Evolutionary conservation across 2,797 vertebrate species (phyloP), one percentile per base, ranked within the genome.

Genomic region (Lepus oiostolus): DNA sequence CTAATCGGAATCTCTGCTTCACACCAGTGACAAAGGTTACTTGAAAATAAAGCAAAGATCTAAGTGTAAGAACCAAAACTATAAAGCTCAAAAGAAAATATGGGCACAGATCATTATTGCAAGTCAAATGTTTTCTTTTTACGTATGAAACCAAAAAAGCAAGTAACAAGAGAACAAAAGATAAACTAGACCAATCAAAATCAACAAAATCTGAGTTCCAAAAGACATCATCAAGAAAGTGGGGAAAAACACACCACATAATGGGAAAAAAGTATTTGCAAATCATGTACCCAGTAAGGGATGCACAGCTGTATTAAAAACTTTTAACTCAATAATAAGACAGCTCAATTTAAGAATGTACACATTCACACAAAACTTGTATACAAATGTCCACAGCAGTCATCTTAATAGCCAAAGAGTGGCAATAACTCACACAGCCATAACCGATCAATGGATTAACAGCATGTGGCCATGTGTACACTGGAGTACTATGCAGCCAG

Each of bases 291-390:
- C 63, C 72, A 21, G 52, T 30, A 60, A 58, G 47, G 38, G 22
- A 52, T 4, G 62, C 10, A 28, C 42, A 12, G 12, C 17, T 35
- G 24, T 6, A 85, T 47, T 85, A 63, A 28, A 88, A 79, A 58
- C 70, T 74, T 52, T 74, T 22, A 89, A 81, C 17, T 63, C 75
- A 68, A 17, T 86, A 76, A 75, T 86, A 76, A 75, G 32, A 80
- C n/a, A 72, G 70, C 19, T 4, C 21, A 17, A n/a, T 65, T 50
- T 65, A 24, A 62, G 65, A 71, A 19, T 14, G 14, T 58, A 16
- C 32, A 52, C 42, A 32, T 26, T 35, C 35, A 79, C 72, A 93
- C 22, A 87, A 74, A 63, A 35, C 17, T 2, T 26, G 11, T 42
- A 60, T 5, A 14, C 13, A 5, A 75, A n/a, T 35, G 58, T 47